These are phyloP conservation scores for Cettia cetti DNA, from an alignment of 2,113 vertebrate species.

Conservation along the genomic window DNA sequence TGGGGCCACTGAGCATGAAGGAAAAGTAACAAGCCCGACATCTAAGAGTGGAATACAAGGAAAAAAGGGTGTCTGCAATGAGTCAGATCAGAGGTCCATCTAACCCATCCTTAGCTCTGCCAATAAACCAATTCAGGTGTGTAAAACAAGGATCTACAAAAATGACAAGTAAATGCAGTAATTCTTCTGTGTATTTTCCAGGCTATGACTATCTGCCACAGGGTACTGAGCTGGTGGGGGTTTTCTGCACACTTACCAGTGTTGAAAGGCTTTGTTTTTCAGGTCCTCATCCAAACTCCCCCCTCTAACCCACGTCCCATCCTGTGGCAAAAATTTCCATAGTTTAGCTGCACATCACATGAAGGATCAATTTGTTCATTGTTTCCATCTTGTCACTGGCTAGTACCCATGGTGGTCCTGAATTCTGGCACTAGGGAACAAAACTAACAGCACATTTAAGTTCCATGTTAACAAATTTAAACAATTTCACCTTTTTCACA, in stretches of 20 bases:
- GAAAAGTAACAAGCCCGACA: background rate
- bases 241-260: background rate
- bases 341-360: background rate
- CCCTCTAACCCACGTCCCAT: background rate
- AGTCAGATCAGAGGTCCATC: background rate
- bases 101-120: background rate
- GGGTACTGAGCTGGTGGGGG: background rate
- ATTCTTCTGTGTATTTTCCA: background rate
- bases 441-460: background rate
- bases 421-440: background rate
- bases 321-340: background rate
- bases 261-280: background rate
- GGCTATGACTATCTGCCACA: background rate
- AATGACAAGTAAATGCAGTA: background rate
- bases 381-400: background rate
- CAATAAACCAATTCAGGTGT: background rate
- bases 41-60: background rate
- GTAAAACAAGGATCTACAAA: background rate
- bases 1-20: background rate
- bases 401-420: accelerated
- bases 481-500: background rate
- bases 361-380: background rate
- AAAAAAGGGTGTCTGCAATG: background rate
- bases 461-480: no score
- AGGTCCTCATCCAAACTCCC: background rate